Evolutionary conservation across 2,797 vertebrate species (phyloP).

Genomic region (Spheniscus humboldti): DNA sequence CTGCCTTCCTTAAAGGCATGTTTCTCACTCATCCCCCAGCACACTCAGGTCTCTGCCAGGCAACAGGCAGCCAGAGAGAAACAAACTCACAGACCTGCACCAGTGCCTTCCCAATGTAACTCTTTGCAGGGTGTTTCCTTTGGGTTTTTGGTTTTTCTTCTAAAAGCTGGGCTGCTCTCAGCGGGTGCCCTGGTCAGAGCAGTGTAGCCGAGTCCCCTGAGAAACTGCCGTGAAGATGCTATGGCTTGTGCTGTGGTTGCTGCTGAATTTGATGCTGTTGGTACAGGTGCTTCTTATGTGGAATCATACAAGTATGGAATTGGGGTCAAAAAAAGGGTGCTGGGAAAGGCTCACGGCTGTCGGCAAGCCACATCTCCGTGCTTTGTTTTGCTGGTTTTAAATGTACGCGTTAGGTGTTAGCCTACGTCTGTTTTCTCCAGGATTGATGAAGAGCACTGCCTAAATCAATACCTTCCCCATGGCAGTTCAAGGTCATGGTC

Average conservation of each 20-base stretch:
- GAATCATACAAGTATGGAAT: neutral
- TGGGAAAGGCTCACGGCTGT: neutral
- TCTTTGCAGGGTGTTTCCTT: neutral
- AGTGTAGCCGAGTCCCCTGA: accelerated
- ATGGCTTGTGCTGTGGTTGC: neutral
- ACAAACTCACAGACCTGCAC: neutral
- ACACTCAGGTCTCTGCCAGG: neutral
- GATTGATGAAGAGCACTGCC: neutral
- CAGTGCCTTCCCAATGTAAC: neutral
- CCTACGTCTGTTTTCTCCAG: neutral
- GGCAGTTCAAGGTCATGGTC: neutral
- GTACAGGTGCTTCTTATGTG: neutral
- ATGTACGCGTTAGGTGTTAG: accelerated
- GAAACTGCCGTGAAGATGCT: neutral
- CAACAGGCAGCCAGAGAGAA: neutral
- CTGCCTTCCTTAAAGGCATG: neutral
- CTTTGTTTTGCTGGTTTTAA: neutral
- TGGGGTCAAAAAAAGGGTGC: neutral
- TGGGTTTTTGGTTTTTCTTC: neutral
- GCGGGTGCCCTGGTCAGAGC: neutral
- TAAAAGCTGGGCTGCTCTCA: neutral
- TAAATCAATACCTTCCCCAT: neutral
- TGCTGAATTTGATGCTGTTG: neutral
- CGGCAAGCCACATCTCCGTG: neutral
- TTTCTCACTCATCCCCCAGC: neutral